phyloP scores from a whole-genome alignment of 2,888 invertebrate species.

The Notodonta ziczac region DNA sequence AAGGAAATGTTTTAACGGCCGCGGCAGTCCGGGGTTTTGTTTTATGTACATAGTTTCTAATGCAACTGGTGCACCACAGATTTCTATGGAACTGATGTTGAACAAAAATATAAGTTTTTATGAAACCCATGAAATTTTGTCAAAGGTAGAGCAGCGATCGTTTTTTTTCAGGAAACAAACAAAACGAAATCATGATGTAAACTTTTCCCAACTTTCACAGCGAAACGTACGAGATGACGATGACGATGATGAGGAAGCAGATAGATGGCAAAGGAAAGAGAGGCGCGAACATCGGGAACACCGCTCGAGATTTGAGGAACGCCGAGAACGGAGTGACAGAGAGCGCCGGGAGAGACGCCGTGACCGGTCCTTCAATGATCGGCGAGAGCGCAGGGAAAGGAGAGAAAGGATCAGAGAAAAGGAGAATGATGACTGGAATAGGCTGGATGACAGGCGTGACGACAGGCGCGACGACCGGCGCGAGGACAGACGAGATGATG shows the following conservation, averaged over 20 bases:
- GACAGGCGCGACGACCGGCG: neutral
- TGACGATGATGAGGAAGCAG: slow-evolving; percentile 6
- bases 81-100: no score
- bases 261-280: neutral
- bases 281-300: neutral
- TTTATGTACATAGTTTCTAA: no score
- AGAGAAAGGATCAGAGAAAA: neutral
- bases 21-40: no score
- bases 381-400: neutral
- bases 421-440: neutral
- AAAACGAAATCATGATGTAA: neutral
- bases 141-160: no score
- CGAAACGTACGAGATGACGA: slow-evolving; percentile 8
- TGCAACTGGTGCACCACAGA: no score
- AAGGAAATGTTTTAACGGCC: no score
- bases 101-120: no score
- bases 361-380: neutral
- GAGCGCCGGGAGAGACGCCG: neutral
- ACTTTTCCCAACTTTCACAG: neutral
- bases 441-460: neutral
- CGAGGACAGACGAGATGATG: neutral
- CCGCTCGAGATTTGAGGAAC: neutral
- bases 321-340: neutral
- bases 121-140: no score
- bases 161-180: no score